Evolutionary conservation across 2,888 invertebrate genomes (phyloP).

Genomic region (Nephrotoma flavescens): DNA sequence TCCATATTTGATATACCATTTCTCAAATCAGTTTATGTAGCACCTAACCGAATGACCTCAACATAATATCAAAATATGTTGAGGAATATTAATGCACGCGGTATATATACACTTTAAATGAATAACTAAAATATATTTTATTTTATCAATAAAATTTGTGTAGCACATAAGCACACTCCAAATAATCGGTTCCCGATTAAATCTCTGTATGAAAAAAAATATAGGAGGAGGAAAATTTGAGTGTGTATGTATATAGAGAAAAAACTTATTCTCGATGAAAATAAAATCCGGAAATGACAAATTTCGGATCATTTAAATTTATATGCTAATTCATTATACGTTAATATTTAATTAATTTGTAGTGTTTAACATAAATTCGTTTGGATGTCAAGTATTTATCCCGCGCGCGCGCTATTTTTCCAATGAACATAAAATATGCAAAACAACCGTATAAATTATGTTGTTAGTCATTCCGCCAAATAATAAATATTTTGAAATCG

Average conservation of each 20-base stretch:
- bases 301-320: not conserved
- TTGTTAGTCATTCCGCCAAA: not conserved
- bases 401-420: not conserved
- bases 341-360: not conserved
- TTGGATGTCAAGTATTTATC: not conserved
- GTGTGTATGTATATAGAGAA: not conserved
- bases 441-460: not conserved
- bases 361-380: not conserved
- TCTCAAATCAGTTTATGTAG: not conserved
- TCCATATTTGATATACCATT: not conserved
- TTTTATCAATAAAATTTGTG: not conserved
- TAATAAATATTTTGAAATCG: not conserved
- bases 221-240: not conserved
- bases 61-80: not conserved
- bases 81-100: not conserved
- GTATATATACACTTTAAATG: not conserved
- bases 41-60: not conserved
- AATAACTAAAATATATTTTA: too few relatives aligned
- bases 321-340: not conserved
- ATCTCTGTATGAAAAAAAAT: not conserved
- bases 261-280: not conserved
- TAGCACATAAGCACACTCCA: not conserved
- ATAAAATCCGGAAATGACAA: not conserved
- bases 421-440: not conserved
- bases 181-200: not conserved